Conservation (phyloP, 2,113 vertebrate species). For the Antechinus flavipes region DNA sequence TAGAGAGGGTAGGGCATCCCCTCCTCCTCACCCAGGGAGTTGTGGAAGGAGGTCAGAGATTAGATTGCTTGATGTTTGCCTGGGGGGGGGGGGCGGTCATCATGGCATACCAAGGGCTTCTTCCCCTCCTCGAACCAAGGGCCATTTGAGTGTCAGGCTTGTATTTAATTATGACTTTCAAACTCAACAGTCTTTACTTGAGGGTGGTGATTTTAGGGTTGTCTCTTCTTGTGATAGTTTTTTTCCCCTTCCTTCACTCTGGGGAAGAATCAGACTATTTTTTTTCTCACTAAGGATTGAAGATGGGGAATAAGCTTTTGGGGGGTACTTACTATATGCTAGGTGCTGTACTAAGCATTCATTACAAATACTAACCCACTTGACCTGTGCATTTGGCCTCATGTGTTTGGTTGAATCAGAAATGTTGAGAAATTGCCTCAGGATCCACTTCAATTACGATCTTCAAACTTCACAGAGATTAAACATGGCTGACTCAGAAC, state of each 20-base stretch:
- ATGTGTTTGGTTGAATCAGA: not conserved
- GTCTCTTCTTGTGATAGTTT: not conserved
- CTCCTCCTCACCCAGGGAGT: not conserved
- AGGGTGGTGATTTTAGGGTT: not conserved
- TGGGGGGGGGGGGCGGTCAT: not conserved
- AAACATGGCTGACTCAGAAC: not conserved
- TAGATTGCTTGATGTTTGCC: not conserved
- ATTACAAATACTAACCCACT: not conserved
- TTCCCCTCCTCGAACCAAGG: not conserved
- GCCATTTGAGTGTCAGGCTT: fast-evolving
- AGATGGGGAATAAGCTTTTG: not conserved
- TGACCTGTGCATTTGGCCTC: not conserved
- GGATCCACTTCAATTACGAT: conserved; percentile 11
- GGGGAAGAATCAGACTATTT: not conserved
- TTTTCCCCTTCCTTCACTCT: not conserved
- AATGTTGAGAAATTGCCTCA: not conserved
- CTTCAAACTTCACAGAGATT: not conserved
- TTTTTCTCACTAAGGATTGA: not conserved
- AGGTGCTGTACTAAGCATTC: not conserved
- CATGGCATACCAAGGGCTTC: not conserved
- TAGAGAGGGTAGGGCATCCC: not conserved
- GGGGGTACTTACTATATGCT: not conserved
- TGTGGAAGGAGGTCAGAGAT: not conserved
- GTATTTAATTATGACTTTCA: not conserved
- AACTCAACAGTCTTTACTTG: not conserved